These are phyloP conservation scores for Rattus rattus DNA, from an alignment of 2,113 vertebrate species.

Conservation along the genomic window DNA sequence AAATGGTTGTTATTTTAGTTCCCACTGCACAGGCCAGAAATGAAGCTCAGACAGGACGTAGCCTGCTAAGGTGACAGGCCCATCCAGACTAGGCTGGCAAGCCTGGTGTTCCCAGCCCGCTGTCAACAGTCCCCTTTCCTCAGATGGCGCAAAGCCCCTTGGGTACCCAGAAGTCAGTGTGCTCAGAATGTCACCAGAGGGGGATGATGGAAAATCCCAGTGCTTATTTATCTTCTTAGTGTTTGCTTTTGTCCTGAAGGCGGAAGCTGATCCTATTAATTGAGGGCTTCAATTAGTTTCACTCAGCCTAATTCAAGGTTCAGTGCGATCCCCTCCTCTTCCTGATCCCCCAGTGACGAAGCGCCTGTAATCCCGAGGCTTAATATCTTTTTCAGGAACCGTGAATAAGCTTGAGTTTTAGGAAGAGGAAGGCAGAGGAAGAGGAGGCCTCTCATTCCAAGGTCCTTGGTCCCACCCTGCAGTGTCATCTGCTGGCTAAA, in stretches of 20 bases:
- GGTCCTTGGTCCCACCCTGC: neutral
- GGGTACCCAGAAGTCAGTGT: fast-evolving
- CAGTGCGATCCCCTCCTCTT: neutral
- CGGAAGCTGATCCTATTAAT: neutral
- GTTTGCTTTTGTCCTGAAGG: neutral
- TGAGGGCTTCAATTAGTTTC: neutral
- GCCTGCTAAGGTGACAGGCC: neutral
- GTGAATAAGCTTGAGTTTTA: neutral
- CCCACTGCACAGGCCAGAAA: neutral
- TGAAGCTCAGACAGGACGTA: neutral
- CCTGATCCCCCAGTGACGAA: neutral
- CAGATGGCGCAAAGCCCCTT: neutral
- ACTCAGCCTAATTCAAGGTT: neutral
- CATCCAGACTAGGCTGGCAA: neutral
- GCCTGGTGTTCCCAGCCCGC: neutral
- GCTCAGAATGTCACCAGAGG: neutral
- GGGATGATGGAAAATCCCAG: neutral
- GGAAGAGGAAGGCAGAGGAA: neutral
- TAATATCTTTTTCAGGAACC: neutral
- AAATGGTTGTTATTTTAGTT: neutral
- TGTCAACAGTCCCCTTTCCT: neutral
- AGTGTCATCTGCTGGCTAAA: fast-evolving
- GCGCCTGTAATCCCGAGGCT: neutral
- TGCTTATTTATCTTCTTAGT: neutral
- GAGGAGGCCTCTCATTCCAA: neutral